phyloP scores from a whole-genome alignment of 2,797 vertebrate species.

The Emys orbicularis region DNA sequence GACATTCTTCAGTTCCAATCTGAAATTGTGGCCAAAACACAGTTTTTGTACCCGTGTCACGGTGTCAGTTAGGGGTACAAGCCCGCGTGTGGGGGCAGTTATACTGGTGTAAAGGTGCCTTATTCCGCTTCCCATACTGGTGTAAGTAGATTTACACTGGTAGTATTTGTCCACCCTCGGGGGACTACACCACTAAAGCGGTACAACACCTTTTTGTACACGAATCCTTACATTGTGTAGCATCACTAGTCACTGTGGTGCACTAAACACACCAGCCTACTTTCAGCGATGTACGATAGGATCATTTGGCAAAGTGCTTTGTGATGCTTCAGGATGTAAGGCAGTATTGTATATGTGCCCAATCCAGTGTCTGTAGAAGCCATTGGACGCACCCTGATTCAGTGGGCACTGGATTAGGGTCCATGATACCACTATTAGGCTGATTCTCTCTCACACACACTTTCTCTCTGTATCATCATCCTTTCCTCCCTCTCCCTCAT shows the following conservation, averaged over 20 bases:
- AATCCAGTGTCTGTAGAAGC: not conserved
- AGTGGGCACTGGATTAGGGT: not conserved
- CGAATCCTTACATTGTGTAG: not conserved
- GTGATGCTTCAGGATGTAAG: not conserved
- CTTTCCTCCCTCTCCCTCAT: not conserved
- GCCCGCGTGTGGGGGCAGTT: not conserved
- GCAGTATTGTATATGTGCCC: not conserved
- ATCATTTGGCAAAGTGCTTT: not conserved
- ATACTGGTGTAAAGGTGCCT: not conserved
- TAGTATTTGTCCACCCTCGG: not conserved
- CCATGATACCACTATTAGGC: not conserved
- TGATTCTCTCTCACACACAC: rapidly evolving
- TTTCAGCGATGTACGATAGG: rapidly evolving
- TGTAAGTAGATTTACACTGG: not conserved
- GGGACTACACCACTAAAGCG: not conserved
- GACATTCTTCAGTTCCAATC: not conserved
- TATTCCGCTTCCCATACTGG: not conserved
- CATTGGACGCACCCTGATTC: not conserved
- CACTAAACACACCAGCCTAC: not conserved
- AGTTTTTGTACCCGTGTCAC: not conserved
- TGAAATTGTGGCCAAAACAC: not conserved
- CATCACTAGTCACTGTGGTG: not conserved
- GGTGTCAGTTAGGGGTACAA: not conserved
- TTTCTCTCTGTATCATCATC: not conserved
- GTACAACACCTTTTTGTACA: not conserved